A percentile compares a stretch with the other conserved stretches of the same genome.
These are phyloP conservation scores for Acleris emargana DNA, from an alignment of 2,888 invertebrate genomes.

Conservation along the genomic window DNA sequence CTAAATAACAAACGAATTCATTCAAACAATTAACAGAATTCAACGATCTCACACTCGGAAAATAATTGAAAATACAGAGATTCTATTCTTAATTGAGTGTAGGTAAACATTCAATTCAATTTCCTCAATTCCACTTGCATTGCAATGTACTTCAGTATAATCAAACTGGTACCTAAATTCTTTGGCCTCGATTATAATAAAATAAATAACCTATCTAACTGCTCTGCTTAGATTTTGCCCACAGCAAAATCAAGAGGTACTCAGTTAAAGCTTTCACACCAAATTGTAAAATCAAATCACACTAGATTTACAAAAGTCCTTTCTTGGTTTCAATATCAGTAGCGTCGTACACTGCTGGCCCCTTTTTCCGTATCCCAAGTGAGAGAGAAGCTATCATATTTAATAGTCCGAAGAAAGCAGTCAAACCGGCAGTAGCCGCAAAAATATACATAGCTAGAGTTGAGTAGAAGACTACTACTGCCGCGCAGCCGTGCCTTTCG, in stretches of 20 bases:
- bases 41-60: too few species aligned
- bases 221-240: slow-evolving; percentile 9
- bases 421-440: slow-evolving; percentile 12
- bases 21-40: too few species aligned
- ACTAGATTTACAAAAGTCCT: slow-evolving; percentile 26
- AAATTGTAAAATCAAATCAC: slow-evolving; percentile 3
- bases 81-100: too few species aligned
- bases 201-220: slow-evolving; percentile 1
- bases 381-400: slow-evolving; percentile 23
- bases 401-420: slow-evolving; percentile 22
- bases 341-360: slow-evolving; percentile 25
- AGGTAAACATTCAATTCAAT: too few species aligned
- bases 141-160: background rate
- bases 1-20: too few species aligned
- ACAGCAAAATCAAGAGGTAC: slow-evolving; percentile 1
- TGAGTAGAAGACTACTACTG: slow-evolving; percentile 14
- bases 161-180: background rate
- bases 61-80: too few species aligned
- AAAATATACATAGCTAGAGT: slow-evolving; percentile 6
- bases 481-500: slow-evolving; percentile 23
- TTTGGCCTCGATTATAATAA: background rate
- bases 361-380: slow-evolving; percentile 11
- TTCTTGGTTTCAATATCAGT: slow-evolving; percentile 33
- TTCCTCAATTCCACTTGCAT: too few species aligned
- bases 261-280: slow-evolving; percentile 22